Conservation (phyloP, 2,113 vertebrate species). For the Paraplagusia blochii region DNA sequence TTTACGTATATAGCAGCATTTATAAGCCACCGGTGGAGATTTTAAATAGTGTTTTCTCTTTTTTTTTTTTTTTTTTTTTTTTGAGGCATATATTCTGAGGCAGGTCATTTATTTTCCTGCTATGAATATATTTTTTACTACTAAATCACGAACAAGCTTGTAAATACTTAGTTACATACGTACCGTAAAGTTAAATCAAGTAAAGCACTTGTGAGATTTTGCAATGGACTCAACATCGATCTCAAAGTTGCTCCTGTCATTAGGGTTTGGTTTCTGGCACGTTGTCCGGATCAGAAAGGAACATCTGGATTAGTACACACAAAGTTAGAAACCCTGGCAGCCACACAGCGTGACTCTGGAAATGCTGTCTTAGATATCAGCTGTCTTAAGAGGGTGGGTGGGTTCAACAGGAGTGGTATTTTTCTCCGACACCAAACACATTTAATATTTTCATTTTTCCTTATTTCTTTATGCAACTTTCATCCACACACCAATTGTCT, state of each 20-base stretch:
- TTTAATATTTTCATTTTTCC: no score
- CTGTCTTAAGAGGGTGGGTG: conserved; percentile 1
- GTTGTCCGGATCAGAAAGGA: conserved; percentile 55
- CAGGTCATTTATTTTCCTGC: conserved; percentile 36
- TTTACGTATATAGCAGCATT: conserved; percentile 45
- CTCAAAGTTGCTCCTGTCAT: conserved; percentile 21
- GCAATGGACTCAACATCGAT: background rate
- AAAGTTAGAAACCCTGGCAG: conserved; percentile 45
- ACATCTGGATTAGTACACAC: conserved; percentile 28
- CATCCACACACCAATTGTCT: no score
- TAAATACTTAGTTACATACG: conserved; percentile 10
- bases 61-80: conserved; percentile 33
- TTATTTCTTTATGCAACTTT: no score
- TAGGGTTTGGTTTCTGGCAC: conserved; percentile 38
- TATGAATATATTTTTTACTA: conserved; percentile 10
- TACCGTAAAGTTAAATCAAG: conserved; percentile 16
- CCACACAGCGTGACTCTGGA: conserved; percentile 46
- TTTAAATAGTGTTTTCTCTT: conserved; percentile 19
- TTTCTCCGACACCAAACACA: no score
- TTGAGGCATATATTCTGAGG: conserved; percentile 32
- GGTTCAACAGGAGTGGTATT: background rate
- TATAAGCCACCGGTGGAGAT: conserved; percentile 47
- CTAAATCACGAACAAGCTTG: conserved; percentile 4
- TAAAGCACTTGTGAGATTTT: conserved; percentile 17
- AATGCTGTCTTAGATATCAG: conserved; percentile 32